phyloP scores from a whole-genome alignment of 2,113 vertebrate species.

The Phyllostomus hastatus region DNA sequence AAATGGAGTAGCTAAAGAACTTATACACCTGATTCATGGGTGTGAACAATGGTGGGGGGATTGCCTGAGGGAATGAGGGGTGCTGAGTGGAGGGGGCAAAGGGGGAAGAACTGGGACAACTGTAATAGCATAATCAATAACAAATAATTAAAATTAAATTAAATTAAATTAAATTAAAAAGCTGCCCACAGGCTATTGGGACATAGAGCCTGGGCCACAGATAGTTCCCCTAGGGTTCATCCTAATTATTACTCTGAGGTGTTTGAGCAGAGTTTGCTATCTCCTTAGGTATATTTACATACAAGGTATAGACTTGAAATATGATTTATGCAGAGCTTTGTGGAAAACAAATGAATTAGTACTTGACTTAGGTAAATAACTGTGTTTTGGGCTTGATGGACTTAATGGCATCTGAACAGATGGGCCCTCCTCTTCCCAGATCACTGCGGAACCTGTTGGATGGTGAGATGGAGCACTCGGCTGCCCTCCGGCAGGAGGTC shows the following conservation, averaged over 20 bases:
- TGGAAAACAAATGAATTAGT: background rate
- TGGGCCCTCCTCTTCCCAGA: constrained; percentile 77
- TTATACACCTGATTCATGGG: too few relatives aligned
- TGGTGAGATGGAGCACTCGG: constrained; percentile 97
- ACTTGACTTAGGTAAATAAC: background rate
- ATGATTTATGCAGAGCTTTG: background rate
- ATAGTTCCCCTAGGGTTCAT: background rate
- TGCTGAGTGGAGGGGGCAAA: too few relatives aligned
- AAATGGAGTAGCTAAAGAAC: too few relatives aligned
- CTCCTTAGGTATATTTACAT: background rate
- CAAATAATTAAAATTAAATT: too few relatives aligned
- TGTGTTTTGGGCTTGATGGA: background rate
- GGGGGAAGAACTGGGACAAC: too few relatives aligned
- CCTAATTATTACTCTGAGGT: background rate
- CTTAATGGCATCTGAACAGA: background rate
- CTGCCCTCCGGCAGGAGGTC: constrained; percentile 91
- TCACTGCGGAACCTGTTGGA: constrained; percentile 94
- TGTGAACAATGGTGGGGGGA: too few relatives aligned
- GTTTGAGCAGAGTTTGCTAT: background rate
- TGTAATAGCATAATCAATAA: too few relatives aligned
- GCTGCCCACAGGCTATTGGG: background rate
- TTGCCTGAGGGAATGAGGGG: too few relatives aligned
- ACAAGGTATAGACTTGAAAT: background rate
- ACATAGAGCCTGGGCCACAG: background rate
- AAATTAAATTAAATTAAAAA: too few relatives aligned